phyloP scores from a whole-genome alignment of 2,797 vertebrate genomes.

The Threskiornis aethiopicus region DNA sequence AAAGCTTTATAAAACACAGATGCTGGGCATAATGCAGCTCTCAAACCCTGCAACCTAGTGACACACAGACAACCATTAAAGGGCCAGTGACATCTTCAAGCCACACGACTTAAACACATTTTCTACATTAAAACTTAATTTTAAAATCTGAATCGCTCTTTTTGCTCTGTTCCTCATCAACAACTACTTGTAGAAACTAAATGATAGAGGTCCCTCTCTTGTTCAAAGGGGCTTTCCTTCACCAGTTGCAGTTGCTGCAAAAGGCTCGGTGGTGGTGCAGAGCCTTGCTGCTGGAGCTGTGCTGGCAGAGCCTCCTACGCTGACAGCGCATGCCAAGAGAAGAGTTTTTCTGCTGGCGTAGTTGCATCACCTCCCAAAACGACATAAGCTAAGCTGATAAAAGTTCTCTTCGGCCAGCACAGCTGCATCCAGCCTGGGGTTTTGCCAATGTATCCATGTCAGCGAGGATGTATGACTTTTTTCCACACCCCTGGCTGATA shows the following conservation, averaged over 20 bases:
- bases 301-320: neutral
- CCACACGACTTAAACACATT: neutral
- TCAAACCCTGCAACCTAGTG: neutral
- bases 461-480: neutral
- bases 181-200: neutral
- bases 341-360: neutral
- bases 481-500: constrained; percentile 50
- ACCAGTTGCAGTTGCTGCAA: neutral
- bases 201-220: neutral
- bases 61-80: neutral
- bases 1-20: neutral
- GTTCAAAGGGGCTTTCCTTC: neutral
- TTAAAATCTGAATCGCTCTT: neutral
- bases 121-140: neutral
- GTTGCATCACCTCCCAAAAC: constrained; percentile 35
- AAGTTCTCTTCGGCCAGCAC: constrained; percentile 9
- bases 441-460: neutral
- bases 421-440: constrained; percentile 53
- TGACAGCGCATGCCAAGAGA: neutral
- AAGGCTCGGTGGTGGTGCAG: neutral
- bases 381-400: neutral
- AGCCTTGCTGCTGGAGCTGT: neutral
- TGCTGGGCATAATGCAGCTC: neutral
- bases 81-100: neutral
- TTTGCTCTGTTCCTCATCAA: neutral